Evolutionary conservation across 1,140 invertebrate species (phyloP).

Genomic region (Drosophila prosaltans): DNA sequence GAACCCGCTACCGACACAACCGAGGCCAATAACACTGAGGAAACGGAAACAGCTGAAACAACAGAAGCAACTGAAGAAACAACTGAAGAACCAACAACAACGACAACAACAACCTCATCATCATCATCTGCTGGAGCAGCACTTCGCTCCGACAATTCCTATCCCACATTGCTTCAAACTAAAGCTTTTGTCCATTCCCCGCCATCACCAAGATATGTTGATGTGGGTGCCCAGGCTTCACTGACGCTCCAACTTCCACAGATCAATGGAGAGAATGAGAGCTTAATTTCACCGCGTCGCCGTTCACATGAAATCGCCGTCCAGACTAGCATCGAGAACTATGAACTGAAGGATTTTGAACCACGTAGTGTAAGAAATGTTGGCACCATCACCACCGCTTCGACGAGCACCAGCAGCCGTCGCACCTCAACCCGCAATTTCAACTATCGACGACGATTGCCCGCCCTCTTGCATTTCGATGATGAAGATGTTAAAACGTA

Average conservation of each 20-base stretch:
- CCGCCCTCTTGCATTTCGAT: constrained; percentile 68
- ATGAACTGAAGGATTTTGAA: constrained; percentile 65
- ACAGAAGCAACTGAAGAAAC: constrained; percentile 35
- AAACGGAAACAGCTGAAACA: constrained; percentile 31
- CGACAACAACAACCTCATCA: constrained; percentile 9
- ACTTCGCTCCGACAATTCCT: neutral
- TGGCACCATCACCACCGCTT: constrained; percentile 56
- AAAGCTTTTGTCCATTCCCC: constrained; percentile 59
- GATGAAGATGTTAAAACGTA: constrained; percentile 78
- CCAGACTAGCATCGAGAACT: constrained; percentile 76
- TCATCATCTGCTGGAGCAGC: constrained; percentile 26
- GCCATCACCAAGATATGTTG: constrained; percentile 57
- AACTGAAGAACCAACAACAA: constrained; percentile 7
- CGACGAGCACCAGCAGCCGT: constrained; percentile 60
- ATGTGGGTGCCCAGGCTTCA: constrained; percentile 58
- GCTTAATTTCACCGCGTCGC: constrained; percentile 42
- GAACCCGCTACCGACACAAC: neutral
- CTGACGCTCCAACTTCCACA: constrained; percentile 41
- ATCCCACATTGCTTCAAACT: constrained; percentile 34
- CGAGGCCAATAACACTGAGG: constrained; percentile 17
- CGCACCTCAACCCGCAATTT: constrained; percentile 40
- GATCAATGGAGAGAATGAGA: constrained; percentile 59
- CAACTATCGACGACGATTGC: constrained; percentile 47
- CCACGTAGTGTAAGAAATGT: constrained; percentile 57
- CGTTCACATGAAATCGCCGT: constrained; percentile 76